Conservation (phyloP, 2,797 vertebrate species). For the Pipistrellus pipistrellus region DNA sequence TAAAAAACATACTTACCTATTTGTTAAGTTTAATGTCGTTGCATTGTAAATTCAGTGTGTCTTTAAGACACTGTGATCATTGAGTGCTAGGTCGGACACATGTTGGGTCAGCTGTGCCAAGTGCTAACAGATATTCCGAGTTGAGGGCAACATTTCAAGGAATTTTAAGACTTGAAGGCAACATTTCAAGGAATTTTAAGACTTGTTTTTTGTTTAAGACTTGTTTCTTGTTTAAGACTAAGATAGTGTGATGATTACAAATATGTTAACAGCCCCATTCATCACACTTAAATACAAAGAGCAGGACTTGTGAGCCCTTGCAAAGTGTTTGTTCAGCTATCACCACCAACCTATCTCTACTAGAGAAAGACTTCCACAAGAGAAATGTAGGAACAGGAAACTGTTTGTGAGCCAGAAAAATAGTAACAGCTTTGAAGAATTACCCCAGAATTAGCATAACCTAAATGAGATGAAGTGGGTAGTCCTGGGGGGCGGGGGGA, state of each 20-base stretch:
- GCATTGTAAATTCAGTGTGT: neutral
- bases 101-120: too few species aligned
- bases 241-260: neutral
- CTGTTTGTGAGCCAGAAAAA: neutral
- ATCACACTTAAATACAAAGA: rapidly evolving
- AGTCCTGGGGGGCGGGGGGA: too few species aligned
- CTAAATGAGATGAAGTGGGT: too few species aligned
- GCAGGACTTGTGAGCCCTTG: rapidly evolving
- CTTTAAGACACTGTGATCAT: neutral
- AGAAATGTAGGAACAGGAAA: rapidly evolving
- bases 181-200: too few species aligned
- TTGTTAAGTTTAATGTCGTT: neutral
- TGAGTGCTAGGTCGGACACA: too few species aligned
- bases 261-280: neutral
- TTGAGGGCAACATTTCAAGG: too few species aligned
- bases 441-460: rapidly evolving
- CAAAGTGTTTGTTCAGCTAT: too few species aligned
- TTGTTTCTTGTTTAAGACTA: too few species aligned
- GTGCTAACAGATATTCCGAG: too few species aligned
- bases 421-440: neutral
- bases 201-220: too few species aligned
- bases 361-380: too few species aligned
- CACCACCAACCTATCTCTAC: rapidly evolving
- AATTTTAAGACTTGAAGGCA: too few species aligned
- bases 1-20: neutral